These are phyloP conservation scores for Physeter macrocephalus DNA, from an alignment of 2,113 vertebrate genomes.

Conservation along the genomic window DNA sequence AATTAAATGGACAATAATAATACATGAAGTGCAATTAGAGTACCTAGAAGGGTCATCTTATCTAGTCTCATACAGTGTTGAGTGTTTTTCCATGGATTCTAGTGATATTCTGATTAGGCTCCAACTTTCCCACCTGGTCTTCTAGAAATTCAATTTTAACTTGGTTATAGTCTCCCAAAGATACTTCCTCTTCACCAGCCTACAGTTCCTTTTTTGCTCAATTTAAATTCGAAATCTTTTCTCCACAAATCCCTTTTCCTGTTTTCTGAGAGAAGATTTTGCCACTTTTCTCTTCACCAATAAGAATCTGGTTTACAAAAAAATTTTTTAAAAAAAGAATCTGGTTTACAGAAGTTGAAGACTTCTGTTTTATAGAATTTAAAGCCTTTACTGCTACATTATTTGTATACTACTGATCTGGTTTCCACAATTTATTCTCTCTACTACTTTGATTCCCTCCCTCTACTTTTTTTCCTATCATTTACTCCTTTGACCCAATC, in stretches of 20 bases:
- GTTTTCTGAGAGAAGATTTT: background rate
- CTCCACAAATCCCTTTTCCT: background rate
- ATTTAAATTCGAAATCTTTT: background rate
- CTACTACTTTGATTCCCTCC: background rate
- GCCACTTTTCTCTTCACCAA: background rate
- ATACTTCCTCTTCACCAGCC: background rate
- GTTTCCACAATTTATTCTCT: background rate
- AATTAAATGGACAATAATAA: background rate
- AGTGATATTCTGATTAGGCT: background rate
- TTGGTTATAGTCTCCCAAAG: background rate
- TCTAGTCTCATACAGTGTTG: background rate
- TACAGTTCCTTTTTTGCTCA: background rate
- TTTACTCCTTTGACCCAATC: background rate
- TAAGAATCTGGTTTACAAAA: background rate
- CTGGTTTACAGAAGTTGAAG: background rate
- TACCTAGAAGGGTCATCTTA: background rate
- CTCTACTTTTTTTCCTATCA: background rate
- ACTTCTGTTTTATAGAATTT: background rate
- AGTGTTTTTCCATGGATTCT: background rate
- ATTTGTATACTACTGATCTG: background rate
- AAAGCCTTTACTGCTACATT: background rate
- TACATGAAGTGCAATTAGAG: background rate
- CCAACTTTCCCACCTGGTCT: background rate
- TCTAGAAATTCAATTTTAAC: background rate
- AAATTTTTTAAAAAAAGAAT: background rate